Percentiles rank a stretch among this genome's conserved stretches.
Conservation (phyloP, 2,888 invertebrate species). For the Heliconius cydno region DNA sequence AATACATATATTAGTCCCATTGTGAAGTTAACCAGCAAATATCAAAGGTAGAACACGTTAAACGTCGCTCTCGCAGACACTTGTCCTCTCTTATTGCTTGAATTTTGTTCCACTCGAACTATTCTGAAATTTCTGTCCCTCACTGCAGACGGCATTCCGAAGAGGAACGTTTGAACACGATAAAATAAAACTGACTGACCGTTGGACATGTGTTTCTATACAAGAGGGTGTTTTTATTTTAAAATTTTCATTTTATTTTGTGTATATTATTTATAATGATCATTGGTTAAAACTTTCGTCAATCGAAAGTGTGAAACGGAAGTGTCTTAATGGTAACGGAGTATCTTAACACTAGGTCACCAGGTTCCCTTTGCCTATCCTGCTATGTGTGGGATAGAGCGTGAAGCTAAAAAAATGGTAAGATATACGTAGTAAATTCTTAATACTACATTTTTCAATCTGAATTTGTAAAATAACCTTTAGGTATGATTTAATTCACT, state of each 20-base stretch:
- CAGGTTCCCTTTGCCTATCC: no score
- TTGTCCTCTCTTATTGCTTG: constrained; percentile 36
- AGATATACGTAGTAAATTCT: no score
- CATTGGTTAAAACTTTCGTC: no score
- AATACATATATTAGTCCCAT: not conserved
- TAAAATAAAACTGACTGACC: constrained; percentile 31
- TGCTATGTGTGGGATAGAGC: no score
- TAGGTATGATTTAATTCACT: no score
- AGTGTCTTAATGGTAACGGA: no score
- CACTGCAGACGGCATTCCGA: constrained; percentile 38
- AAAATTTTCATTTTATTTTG: not conserved
- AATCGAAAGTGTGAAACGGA: no score
- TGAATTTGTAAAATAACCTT: no score
- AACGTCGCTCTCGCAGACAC: constrained; percentile 26
- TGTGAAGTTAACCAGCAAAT: constrained; percentile 12
- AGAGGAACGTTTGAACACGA: constrained; percentile 38
- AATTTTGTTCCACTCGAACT: constrained; percentile 40
- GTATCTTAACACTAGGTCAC: no score
- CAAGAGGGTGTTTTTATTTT: not conserved
- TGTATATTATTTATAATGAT: not conserved
- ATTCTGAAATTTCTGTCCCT: constrained; percentile 40
- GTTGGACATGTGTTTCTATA: not conserved
- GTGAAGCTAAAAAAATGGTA: no score
- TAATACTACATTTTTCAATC: no score
- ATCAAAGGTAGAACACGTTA: constrained; percentile 9